Conservation (phyloP, 2,888 invertebrate genomes). For the Acleris laterana region DNA sequence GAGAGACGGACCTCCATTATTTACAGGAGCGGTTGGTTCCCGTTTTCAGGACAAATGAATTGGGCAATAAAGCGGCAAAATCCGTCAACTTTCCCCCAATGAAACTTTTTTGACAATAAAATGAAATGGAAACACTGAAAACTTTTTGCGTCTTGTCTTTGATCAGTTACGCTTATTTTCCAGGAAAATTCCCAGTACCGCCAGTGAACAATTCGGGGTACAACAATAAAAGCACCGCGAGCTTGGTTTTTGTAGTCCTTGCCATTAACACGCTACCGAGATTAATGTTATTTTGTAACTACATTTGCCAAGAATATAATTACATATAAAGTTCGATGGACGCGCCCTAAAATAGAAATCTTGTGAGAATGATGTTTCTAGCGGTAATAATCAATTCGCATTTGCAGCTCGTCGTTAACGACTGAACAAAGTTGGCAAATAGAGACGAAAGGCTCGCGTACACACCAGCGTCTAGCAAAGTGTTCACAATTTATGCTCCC, state of each 20-base stretch:
- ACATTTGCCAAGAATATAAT: not conserved
- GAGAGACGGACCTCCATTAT: slow-evolving; percentile 64
- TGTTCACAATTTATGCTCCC: slow-evolving; percentile 37
- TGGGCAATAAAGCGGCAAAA: slow-evolving; percentile 68
- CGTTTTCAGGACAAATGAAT: slow-evolving; percentile 67
- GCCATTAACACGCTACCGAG: slow-evolving; percentile 11
- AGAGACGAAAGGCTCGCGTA: not conserved
- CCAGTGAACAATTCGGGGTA: slow-evolving; percentile 47
- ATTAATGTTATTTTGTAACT: not conserved
- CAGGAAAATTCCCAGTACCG: slow-evolving; percentile 49
- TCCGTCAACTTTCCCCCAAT: slow-evolving; percentile 68
- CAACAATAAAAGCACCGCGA: slow-evolving; percentile 42
- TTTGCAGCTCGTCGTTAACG: not conserved
- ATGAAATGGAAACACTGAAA: slow-evolving; percentile 59
- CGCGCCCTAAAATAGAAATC: not conserved
- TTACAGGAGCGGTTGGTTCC: slow-evolving; percentile 62
- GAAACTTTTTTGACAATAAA: slow-evolving; percentile 72
- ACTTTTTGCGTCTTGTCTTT: slow-evolving; percentile 64
- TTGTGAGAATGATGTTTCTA: not conserved
- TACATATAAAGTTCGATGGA: not conserved
- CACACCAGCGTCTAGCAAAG: slow-evolving; percentile 21
- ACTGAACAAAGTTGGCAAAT: not conserved
- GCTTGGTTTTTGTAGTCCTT: slow-evolving; percentile 9
- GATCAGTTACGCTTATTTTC: slow-evolving; percentile 59
- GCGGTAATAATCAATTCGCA: not conserved